A percentile compares a stretch with the other conserved stretches of the same genome.
Conservation (phyloP, 2,113 vertebrate genomes). For the Datnioides undecimradiatus region DNA sequence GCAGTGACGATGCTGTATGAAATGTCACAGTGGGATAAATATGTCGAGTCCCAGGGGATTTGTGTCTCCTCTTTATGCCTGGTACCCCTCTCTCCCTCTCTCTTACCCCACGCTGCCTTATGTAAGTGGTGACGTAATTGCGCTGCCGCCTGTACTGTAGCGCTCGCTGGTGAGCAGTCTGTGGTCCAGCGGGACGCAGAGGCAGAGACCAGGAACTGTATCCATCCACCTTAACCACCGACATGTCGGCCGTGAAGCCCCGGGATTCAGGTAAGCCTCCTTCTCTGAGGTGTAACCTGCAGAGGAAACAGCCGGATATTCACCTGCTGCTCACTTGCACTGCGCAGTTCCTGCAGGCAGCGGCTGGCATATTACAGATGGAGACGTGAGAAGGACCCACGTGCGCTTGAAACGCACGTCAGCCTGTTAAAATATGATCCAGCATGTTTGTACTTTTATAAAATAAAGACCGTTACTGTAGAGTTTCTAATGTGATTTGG, state of each 20-base stretch:
- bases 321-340: not conserved
- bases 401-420: not conserved
- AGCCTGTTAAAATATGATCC: too few relatives aligned
- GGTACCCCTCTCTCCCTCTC: too few relatives aligned
- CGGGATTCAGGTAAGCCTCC: constrained; percentile 34
- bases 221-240: not conserved
- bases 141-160: not conserved
- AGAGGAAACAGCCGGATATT: not conserved
- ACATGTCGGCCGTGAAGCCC: constrained; percentile 39
- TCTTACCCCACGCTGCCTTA: not conserved
- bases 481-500: not conserved
- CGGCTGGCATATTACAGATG: too few relatives aligned
- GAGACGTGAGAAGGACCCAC: too few relatives aligned
- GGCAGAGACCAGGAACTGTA: not conserved
- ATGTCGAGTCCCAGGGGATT: too few relatives aligned
- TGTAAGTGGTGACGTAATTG: not conserved
- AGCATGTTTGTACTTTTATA: not conserved
- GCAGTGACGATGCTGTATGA: too few relatives aligned
- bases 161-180: not conserved
- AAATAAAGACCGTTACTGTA: too few relatives aligned
- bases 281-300: not conserved
- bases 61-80: too few relatives aligned
- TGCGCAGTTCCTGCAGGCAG: not conserved
- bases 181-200: not conserved
- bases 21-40: too few relatives aligned